Evolutionary conservation across 2,113 vertebrate species (phyloP).

Genomic region (Trematocara nigrifrons): DNA sequence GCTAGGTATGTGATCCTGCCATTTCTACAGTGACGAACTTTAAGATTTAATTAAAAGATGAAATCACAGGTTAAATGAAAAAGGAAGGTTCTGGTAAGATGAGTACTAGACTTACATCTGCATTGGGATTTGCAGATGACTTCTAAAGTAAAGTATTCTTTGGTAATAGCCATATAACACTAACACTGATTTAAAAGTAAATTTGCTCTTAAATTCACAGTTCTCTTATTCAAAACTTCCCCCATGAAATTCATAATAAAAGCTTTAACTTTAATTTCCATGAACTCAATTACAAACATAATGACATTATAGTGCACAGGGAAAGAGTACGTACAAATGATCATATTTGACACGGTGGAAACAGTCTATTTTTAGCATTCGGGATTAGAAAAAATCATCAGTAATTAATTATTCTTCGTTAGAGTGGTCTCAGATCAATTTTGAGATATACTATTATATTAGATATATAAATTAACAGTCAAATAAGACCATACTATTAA

Average conservation of each 20-base stretch:
- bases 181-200: not conserved
- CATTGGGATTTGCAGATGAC: not conserved
- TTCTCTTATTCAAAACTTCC: not conserved
- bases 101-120: not conserved
- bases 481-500: not conserved
- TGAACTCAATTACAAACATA: not conserved
- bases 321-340: not conserved
- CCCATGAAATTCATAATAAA: not conserved
- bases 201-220: not conserved
- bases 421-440: not conserved
- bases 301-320: not conserved
- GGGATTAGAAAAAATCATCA: not conserved
- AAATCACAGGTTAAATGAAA: not conserved
- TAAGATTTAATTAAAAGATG: not conserved
- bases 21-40: not conserved
- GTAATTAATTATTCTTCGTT: not conserved
- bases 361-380: not conserved
- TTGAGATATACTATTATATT: not conserved
- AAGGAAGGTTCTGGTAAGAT: not conserved
- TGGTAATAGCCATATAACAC: fast-evolving
- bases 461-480: not conserved
- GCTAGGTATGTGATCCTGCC: not conserved
- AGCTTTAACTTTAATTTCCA: not conserved
- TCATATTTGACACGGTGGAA: not conserved
- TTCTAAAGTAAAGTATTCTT: not conserved